Evolutionary conservation across 1,140 invertebrate genomes (phyloP).

Genomic region (Riptortus pedestris): DNA sequence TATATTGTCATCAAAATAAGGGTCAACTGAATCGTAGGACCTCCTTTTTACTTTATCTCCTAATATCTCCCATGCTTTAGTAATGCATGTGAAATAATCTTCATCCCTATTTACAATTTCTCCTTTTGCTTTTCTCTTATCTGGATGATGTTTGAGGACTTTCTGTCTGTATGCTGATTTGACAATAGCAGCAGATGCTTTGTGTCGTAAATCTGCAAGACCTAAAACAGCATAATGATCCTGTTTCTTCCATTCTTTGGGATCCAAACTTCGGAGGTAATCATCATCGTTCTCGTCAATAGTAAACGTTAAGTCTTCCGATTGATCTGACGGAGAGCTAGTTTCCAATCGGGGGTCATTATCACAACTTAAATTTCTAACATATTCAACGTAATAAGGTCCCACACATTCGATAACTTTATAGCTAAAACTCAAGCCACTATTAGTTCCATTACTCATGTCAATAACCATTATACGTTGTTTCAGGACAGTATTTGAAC

Average conservation of each 20-base stretch:
- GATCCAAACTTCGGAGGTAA: constrained; percentile 79
- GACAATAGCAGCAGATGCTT: constrained; percentile 82
- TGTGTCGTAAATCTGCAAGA: constrained; percentile 63
- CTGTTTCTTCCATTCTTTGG: constrained; percentile 93
- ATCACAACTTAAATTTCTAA: constrained; percentile 17
- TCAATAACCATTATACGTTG: not conserved
- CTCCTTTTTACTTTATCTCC: constrained; percentile 69
- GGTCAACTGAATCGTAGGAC: constrained; percentile 94
- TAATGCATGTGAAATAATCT: constrained; percentile 98
- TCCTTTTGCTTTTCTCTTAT: constrained; percentile 82
- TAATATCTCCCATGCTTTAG: constrained; percentile 89
- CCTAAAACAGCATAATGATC: constrained; percentile 94
- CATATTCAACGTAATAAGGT: constrained; percentile 30
- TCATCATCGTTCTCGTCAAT: constrained; percentile 63
- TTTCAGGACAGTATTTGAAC: too few relatives aligned
- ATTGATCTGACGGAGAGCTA: not conserved
- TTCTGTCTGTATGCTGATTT: constrained; percentile 66
- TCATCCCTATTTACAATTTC: constrained; percentile 74
- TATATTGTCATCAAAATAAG: constrained; percentile 80
- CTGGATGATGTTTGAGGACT: constrained; percentile 93
- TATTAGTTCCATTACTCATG: not conserved
- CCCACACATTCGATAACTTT: constrained; percentile 32
- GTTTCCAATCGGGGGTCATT: not conserved
- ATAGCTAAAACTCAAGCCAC: constrained; percentile 2
- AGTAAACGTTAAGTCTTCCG: constrained; percentile 43